These are phyloP conservation scores for Isurus oxyrinchus DNA, from an alignment of 2,113 vertebrate genomes.

Conservation along the genomic window DNA sequence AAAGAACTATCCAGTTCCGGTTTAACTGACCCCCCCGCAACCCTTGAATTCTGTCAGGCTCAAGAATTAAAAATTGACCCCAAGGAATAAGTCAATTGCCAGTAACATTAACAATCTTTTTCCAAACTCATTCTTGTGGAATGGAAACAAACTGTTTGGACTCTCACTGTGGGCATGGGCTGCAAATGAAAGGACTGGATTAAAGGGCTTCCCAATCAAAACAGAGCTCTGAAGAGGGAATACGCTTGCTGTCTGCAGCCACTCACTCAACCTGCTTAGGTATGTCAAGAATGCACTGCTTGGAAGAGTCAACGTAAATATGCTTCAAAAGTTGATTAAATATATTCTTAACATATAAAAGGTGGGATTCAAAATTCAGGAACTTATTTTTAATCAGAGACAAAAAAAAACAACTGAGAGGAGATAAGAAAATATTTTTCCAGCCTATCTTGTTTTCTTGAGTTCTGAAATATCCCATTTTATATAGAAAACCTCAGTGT, in stretches of 20 bases:
- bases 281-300: conserved; percentile 52
- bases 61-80: neutral
- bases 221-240: conserved; percentile 44
- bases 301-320: neutral
- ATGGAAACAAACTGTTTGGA: neutral
- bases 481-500: neutral
- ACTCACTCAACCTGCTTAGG: conserved; percentile 50
- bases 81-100: neutral
- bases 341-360: neutral
- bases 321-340: neutral
- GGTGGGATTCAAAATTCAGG: neutral
- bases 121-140: neutral
- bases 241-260: conserved; percentile 48
- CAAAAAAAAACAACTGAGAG: neutral
- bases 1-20: neutral
- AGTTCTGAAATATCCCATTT: neutral
- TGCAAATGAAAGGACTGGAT: conserved; percentile 39
- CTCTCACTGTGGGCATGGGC: neutral
- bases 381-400: neutral
- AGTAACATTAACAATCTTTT: conserved; percentile 4
- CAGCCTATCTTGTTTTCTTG: neutral
- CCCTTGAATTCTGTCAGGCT: neutral
- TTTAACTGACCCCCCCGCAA: neutral
- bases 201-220: conserved; percentile 46
- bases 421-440: neutral